Evolutionary conservation across 2,888 invertebrate species (phyloP).

Genomic region (Tigriopus californicus): DNA sequence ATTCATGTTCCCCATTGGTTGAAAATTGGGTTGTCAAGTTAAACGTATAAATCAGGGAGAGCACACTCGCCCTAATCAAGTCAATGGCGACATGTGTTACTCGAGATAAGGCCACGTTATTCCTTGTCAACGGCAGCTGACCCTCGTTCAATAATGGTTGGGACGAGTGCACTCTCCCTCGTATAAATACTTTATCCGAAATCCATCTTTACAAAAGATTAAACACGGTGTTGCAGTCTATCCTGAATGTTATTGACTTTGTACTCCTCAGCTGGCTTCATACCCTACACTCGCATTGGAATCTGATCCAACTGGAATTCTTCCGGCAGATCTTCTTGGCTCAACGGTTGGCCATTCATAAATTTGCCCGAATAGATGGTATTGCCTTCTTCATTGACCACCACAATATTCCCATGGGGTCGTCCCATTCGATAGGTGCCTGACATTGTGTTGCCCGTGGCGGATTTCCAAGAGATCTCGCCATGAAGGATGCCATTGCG

Average conservation of each 20-base stretch:
- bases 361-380: slow-evolving; percentile 2
- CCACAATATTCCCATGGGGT: background rate
- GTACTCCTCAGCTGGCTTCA: background rate
- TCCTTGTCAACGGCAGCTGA: no score
- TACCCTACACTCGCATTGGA: background rate
- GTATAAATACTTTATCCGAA: no score
- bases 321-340: background rate
- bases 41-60: no score
- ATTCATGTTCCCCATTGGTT: no score
- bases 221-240: background rate
- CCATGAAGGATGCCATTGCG: slow-evolving; percentile 3
- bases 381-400: background rate
- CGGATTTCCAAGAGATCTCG: background rate
- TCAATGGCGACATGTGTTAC: no score
- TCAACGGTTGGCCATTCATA: background rate
- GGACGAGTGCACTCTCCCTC: no score
- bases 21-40: no score
- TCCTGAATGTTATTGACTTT: background rate
- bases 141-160: no score
- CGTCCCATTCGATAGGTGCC: slow-evolving; percentile 2
- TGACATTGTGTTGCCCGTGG: background rate
- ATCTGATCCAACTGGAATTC: background rate
- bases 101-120: no score
- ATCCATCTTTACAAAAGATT: no score
- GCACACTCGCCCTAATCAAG: no score